These are phyloP conservation scores for Caretta caretta DNA, from an alignment of 2,113 vertebrate genomes.

Conservation along the genomic window DNA sequence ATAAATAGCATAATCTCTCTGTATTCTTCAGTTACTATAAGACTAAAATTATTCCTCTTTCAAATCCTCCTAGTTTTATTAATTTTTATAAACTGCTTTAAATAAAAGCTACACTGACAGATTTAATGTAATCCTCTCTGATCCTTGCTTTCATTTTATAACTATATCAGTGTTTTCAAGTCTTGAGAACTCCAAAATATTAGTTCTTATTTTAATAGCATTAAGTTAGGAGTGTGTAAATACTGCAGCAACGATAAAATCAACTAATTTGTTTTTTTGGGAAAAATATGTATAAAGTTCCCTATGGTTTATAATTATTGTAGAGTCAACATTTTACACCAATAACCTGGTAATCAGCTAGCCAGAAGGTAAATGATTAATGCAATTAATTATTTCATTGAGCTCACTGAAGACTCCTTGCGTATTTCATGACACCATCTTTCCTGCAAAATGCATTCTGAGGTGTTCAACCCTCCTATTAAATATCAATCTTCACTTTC, in stretches of 20 bases:
- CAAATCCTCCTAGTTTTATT: slow-evolving; percentile 76
- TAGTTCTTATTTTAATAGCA: slow-evolving; percentile 64
- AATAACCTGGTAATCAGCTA: slow-evolving; percentile 61
- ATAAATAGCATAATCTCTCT: slow-evolving; percentile 76
- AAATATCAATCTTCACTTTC: slow-evolving; percentile 22
- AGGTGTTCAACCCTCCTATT: not conserved
- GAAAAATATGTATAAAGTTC: slow-evolving; percentile 62
- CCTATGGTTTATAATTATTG: slow-evolving; percentile 69
- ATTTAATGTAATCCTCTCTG: slow-evolving; percentile 69
- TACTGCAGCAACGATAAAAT: slow-evolving; percentile 61
- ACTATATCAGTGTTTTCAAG: slow-evolving; percentile 51
- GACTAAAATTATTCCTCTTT: slow-evolving; percentile 75
- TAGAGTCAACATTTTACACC: slow-evolving; percentile 69
- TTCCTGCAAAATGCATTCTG: not conserved
- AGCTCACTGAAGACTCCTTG: slow-evolving; percentile 34
- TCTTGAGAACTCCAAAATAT: slow-evolving; percentile 61
- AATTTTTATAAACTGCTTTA: slow-evolving; percentile 80
- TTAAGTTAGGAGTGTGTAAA: slow-evolving; percentile 61
- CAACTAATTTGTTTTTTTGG: slow-evolving; percentile 62
- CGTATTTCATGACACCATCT: slow-evolving; percentile 30
- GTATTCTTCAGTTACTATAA: slow-evolving; percentile 71
- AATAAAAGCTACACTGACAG: slow-evolving; percentile 71
- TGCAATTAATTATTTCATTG: slow-evolving; percentile 47
- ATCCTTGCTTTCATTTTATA: slow-evolving; percentile 66
- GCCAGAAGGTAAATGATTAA: slow-evolving; percentile 62